These are phyloP conservation scores for Papilio polytes DNA, from an alignment of 1,140 invertebrate species.

Conservation along the genomic window DNA sequence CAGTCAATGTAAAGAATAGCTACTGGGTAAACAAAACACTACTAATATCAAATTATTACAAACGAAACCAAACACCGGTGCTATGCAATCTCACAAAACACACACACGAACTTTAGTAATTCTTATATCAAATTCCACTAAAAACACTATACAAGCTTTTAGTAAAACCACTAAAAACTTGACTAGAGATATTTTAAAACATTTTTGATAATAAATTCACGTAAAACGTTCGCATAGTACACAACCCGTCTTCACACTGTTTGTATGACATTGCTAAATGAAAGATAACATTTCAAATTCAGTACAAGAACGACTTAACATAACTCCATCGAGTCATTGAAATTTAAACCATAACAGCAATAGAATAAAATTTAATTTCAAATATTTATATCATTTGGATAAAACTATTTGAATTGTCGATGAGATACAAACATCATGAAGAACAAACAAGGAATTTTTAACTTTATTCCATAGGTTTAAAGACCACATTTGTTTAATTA, in stretches of 20 bases:
- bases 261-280: slow-evolving; percentile 76
- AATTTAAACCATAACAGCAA: slow-evolving; percentile 44
- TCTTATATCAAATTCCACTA: background rate
- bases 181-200: slow-evolving; percentile 32
- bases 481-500: slow-evolving; percentile 44
- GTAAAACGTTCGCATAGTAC: slow-evolving; percentile 40
- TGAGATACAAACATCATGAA: background rate
- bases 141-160: slow-evolving; percentile 10
- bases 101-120: background rate
- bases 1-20: background rate
- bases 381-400: slow-evolving; percentile 12
- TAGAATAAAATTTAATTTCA: slow-evolving; percentile 41
- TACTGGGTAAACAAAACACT: background rate
- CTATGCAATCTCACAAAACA: background rate
- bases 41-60: background rate
- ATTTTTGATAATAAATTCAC: slow-evolving; percentile 24
- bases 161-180: slow-evolving; percentile 14
- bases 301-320: slow-evolving; percentile 45
- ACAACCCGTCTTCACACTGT: slow-evolving; percentile 50
- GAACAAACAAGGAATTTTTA: slow-evolving; percentile 43
- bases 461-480: slow-evolving; percentile 49
- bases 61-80: background rate
- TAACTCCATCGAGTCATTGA: slow-evolving; percentile 20
- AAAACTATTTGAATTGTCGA: slow-evolving; percentile 4
- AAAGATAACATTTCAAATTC: slow-evolving; percentile 69